A percentile compares a stretch with the other conserved stretches of the same genome.
These are phyloP conservation scores for Oreotragus oreotragus DNA, from an alignment of 2,113 vertebrate species.

Conservation along the genomic window DNA sequence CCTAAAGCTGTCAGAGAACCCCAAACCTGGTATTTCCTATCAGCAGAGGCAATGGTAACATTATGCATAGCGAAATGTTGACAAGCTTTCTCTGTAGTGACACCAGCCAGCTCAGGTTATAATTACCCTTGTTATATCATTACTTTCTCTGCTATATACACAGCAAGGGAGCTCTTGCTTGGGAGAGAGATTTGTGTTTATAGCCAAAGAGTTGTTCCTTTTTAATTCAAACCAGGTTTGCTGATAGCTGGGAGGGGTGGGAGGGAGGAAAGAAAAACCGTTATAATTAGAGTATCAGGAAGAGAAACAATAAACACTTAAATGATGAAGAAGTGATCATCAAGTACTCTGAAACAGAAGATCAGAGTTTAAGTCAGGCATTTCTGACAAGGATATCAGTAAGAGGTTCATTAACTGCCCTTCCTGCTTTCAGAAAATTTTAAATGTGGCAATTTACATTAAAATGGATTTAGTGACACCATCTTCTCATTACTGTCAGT, in stretches of 20 bases:
- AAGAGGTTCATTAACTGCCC: conserved; percentile 80
- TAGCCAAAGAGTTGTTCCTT: conserved; percentile 51
- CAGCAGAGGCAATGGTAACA: background rate
- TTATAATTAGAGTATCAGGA: conserved; percentile 68
- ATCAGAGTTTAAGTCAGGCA: conserved; percentile 71
- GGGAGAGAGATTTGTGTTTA: conserved; percentile 64
- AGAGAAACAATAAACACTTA: conserved; percentile 73
- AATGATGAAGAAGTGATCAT: conserved; percentile 69
- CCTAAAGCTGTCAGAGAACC: background rate
- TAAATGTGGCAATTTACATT: conserved; percentile 78
- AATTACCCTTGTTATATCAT: conserved; percentile 33
- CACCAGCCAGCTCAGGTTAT: conserved; percentile 37
- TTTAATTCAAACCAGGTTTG: conserved; percentile 68
- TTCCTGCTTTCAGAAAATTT: conserved; percentile 73
- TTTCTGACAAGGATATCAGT: conserved; percentile 77
- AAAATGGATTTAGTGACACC: conserved; percentile 78
- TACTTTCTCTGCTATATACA: background rate
- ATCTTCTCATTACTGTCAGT: conserved; percentile 76
- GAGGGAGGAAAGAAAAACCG: conserved; percentile 44
- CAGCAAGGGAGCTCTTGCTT: conserved; percentile 28
- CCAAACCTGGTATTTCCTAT: background rate
- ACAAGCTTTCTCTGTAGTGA: conserved; percentile 26
- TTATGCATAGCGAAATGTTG: conserved; percentile 4
- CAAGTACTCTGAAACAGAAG: conserved; percentile 61
- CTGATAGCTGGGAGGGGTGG: background rate